These are phyloP conservation scores for Sebastes kiyomatsui DNA, from an alignment of 2,797 vertebrate species.

Conservation along the genomic window DNA sequence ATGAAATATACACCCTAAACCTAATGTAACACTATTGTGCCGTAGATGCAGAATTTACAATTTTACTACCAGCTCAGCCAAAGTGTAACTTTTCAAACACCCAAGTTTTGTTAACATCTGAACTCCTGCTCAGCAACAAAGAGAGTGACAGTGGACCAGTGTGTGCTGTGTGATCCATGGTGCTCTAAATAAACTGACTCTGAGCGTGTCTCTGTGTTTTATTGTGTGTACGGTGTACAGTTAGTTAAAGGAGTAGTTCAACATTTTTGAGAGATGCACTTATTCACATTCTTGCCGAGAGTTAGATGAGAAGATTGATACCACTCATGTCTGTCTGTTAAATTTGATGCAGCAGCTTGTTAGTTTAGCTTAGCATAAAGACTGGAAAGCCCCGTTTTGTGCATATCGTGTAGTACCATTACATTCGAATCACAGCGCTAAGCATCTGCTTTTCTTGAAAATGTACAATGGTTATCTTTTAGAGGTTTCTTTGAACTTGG, in stretches of 20 bases:
- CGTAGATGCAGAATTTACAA: constrained; percentile 59
- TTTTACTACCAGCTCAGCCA: constrained; percentile 14
- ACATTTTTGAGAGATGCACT: constrained; percentile 1
- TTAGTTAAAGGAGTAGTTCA: constrained; percentile 11
- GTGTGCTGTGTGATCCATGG: constrained; percentile 48
- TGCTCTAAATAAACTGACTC: constrained; percentile 50
- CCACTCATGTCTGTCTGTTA: not conserved
- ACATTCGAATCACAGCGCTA: not conserved
- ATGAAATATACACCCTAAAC: constrained; percentile 33
- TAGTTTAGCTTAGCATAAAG: not conserved
- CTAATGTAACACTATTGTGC: constrained; percentile 37
- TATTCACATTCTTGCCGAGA: not conserved
- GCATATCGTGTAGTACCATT: not conserved
- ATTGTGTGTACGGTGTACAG: constrained; percentile 30
- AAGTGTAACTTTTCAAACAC: constrained; percentile 53
- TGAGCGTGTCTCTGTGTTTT: not conserved
- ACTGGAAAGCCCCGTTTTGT: not conserved
- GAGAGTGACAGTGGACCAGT: constrained; percentile 33
- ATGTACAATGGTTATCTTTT: not conserved
- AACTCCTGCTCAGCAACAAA: constrained; percentile 28
- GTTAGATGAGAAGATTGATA: not conserved
- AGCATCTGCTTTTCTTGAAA: not conserved
- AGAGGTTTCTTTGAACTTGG: not conserved
- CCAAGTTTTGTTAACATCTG: not conserved
- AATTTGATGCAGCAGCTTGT: not conserved